Base-by-base conservation (phyloP, 2,888 invertebrate species). In the Fragum sueziense region DNA sequence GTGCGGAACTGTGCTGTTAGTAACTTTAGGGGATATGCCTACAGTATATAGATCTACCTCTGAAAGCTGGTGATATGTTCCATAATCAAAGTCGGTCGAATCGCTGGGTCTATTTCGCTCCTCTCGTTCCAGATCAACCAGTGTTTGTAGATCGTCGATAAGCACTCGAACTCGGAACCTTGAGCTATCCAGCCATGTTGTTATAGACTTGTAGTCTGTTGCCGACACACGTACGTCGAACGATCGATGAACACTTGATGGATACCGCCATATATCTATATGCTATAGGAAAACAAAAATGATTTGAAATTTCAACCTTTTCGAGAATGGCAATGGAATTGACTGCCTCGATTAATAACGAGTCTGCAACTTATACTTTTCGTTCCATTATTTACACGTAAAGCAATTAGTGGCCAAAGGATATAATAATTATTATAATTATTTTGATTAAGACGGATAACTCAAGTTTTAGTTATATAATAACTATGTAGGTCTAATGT, bases 91-190 rank as follows among this genome's bases (percentile, higher is more conserved):
- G 2, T 59, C 80, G 0, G 70, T 80, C 7, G 31, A 27, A 33
- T 62, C 69, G 17, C 47, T 4, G 51, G 27, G 7, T 25, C 37
- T 4, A n/a, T 62, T 25, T 52, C 52, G 68, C 4, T 27, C 52
- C 7, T 9, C 14, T n/a, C 59, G 29, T 47, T 87, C 82, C 22
- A 51, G 29, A 29, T 82, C 70, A 20, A 87, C 79, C 17, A 73
- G 41, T n/a, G 37, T 14, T 51, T 88, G 85, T 0, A 88, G 70
- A 62, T 88, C 81, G 1, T 80, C 71, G 17, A 87, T 85, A 11
- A 81, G 20, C 0, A 82, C 51, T 2, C 14, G 52, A 0, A 74
- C 27, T 0, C 34, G n/a, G 41, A 85, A 61, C 29, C 82, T 80
- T 9, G 34, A 9, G 1, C 61, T 57, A 3, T 34, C 25, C 0